Base-by-base conservation (phyloP, 2,797 vertebrate species). In the Orientallactaga sibirica region DNA sequence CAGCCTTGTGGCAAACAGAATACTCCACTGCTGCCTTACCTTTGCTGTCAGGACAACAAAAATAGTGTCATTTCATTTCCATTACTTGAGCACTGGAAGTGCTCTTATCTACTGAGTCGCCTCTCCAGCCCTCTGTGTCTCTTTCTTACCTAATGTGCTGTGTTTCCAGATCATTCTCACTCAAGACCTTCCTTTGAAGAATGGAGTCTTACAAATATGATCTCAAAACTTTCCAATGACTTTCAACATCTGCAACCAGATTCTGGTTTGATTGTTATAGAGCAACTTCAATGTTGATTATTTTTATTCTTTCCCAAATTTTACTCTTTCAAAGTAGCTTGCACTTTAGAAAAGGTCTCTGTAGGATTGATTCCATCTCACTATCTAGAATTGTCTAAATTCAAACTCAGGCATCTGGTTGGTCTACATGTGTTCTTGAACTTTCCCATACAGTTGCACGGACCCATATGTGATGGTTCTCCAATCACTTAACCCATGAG, bases 251-350 rank as follows among this genome's bases (percentile, higher is more conserved):
- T 0, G 25, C 10, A 74, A n/a, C 48, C 14, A 93, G 37, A 1
- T 37, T 86, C 79, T 25, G 48, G 71, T 2, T 1, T 66, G 41
- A 71, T 70, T 70, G 90, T 81, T 81, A 61, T 29, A 68, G 74
- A 75, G 61, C 8, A 48, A 19, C 41, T 76, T 43, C 14, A 66
- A 66, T 18, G 29, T 66, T 22, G 3, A 33, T 58, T 24, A 3
- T 84, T 55, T 84, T 61, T 58, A 67, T 55, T 58, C 48, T 79
- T 37, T 37, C 70, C 25, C 58, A 27, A 62, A 88, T 25, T 85
- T 61, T 82, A 14, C 68, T 67, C 33, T 87, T 33, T 95, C 33
- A 71, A 41, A 73, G 73, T 87, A 89, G 12, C 41, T 64, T 58
- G 5, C 71, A 62, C 22, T 64, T 85, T 73, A 68, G 18, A 52